Base-by-base conservation (phyloP, 2,888 invertebrate species). In the Eristalis intricaria region DNA sequence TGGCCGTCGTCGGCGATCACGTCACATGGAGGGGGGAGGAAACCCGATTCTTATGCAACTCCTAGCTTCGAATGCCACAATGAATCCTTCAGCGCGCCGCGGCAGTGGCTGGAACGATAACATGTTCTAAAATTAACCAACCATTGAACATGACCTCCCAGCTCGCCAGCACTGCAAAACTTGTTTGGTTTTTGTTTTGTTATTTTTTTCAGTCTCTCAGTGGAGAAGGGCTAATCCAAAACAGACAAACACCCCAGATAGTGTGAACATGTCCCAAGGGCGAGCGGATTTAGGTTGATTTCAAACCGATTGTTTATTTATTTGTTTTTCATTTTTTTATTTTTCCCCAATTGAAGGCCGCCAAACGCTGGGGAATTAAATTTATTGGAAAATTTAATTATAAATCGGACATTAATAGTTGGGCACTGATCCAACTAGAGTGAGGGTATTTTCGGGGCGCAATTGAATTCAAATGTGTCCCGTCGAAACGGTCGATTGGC, bases 341-440 rank as follows among this genome's bases (percentile, higher is more conserved):
- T 79, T 35, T 35, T 35, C 35, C 35, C n/a, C 50, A 60, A 70
- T 79, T 76, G 66, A 80, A 76, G 76, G 76, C 76, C 77, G 56
- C 56, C 71, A 19, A 50, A 7, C 50, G 50, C 50, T 50, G 50
- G 50, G 26, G 23, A 26, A 82, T 38, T 26, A 77, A 85, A 85
- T 85, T 81, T 81, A 81, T 81, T 81, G 85, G 81, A 81, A 85
- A 81, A 85, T 85, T 77, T 56, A 68, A 81, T 73, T 77, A 77
- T 61, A 50, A 73, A 81, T 77, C 58, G 76, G 73, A 63, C 71
- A 76, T 73, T 69, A 64, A 69, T 81, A 77, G 71, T 60, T 63
- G 81, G 85, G 81, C 85, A 85, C 23, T 58, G 56, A 32, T 71
- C 85, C 81, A 85, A 85, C 35, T 10, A 22, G 40, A 65, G 35